Evolutionary conservation across 2,888 invertebrate species (phyloP), one percentile per base, ranked within the genome.

Genomic region (Caenorhabditis imperialis): DNA sequence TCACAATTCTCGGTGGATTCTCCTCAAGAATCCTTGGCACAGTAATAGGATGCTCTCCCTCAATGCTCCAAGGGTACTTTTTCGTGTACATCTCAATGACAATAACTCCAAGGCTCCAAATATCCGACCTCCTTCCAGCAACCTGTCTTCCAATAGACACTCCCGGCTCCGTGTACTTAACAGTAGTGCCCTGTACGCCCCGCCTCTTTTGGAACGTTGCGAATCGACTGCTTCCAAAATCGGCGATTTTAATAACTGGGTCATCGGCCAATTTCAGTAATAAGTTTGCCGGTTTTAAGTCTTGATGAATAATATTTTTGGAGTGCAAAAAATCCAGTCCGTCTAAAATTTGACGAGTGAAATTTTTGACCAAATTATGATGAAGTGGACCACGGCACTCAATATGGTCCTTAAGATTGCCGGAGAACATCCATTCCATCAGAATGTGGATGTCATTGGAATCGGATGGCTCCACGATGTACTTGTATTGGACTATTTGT

Each of bases 401-500:
- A 22, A 79, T 70, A 18, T 70, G 65, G 10, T 77, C 62, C 37
- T 89, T 89, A 25, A 90, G 86, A n/a, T 90, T 90, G 10, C 90
- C 90, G 75, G 90, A 90, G 7, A 89, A 86, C 89, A 90, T 89
- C 76, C 88, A 90, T 81, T 90, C 90, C 89, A 90, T 90, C 79
- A 90, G 90, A 75, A 90, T 90, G 18, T 76, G 75, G 7, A 78
- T 69, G 27, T 76, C 76, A 25, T 75, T 61, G 2, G 63, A 61
- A n/a, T 54, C 53, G 14, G 35, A 27, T 18, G 69, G 62, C 16
- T 75, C 75, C 5, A 75, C 50, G 14, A 75, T 70, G 35, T 37
- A 75, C 57, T 57, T 27, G 40, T 70, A 75, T n/a, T 70, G 38
- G 7, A 75, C 75, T 7, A 75, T 75, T 23, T 63, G 44, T n/a